Conservation (phyloP, 2,797 vertebrate genomes). For the Hylomyscus alleni region DNA sequence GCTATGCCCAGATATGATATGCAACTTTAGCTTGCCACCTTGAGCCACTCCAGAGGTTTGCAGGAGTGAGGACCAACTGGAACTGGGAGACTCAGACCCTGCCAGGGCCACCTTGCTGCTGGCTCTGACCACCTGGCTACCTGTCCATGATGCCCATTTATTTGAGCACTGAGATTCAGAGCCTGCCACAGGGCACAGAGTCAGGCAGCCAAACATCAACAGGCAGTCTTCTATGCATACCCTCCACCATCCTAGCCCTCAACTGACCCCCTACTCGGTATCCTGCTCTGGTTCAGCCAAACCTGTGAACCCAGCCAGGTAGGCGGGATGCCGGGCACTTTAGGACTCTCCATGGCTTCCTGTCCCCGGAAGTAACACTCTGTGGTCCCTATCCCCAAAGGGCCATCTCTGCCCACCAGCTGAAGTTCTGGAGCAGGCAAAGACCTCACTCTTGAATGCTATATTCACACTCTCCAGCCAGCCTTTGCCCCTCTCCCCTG, state of each 20-base stretch:
- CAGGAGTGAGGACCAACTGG: background rate
- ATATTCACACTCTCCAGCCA: background rate
- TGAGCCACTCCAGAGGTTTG: background rate
- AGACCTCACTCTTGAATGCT: fast-evolving
- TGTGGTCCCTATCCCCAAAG: background rate
- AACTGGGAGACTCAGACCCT: background rate
- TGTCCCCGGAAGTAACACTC: no score
- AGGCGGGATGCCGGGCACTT: fast-evolving
- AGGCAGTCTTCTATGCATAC: background rate
- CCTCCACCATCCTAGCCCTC: background rate
- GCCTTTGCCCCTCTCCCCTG: background rate
- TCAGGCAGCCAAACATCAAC: background rate
- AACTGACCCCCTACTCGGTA: background rate
- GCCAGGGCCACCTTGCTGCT: background rate
- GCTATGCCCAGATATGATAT: background rate
- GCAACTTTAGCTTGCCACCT: background rate
- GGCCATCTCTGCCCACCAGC: background rate
- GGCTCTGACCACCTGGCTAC: background rate
- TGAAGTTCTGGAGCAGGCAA: background rate
- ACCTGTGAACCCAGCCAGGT: background rate
- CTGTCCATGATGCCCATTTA: no score
- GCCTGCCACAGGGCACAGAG: background rate
- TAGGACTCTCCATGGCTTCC: background rate
- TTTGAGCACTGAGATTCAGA: background rate
- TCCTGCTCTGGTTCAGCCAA: no score